Conservation (phyloP, 1,140 invertebrate species). For the Papilio aristodemus region DNA sequence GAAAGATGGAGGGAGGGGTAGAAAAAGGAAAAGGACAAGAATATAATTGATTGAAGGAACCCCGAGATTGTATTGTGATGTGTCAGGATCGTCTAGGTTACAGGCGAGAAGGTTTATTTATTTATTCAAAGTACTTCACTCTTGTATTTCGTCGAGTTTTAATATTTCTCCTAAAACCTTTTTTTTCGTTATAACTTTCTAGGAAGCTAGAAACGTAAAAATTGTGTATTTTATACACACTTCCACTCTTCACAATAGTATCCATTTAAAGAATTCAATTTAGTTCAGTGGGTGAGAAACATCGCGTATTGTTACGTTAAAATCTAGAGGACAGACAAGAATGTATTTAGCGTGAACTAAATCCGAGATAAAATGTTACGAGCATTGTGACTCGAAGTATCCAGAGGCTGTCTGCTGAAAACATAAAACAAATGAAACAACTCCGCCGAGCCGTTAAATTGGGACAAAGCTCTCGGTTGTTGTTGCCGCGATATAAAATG, state of each 20-base stretch:
- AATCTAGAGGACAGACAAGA: conserved; percentile 1
- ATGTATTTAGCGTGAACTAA: conserved; percentile 19
- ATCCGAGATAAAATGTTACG: conserved; percentile 8
- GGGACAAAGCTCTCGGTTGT: conserved; percentile 24
- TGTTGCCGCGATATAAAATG: conserved; percentile 3
- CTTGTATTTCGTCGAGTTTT: too few species aligned
- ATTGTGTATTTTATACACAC: neutral
- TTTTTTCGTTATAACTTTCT: too few species aligned
- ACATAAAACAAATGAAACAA: conserved; percentile 27
- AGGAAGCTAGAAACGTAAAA: too few species aligned
- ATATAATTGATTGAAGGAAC: too few species aligned
- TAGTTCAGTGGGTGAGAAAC: neutral
- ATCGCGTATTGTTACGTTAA: neutral
- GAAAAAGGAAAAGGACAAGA: neutral
- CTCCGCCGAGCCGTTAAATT: conserved; percentile 19
- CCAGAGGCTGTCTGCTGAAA: neutral
- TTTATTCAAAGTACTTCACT: too few species aligned
- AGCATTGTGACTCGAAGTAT: conserved; percentile 5
- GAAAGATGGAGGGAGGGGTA: neutral
- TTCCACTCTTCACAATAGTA: neutral
- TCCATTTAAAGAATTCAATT: neutral
- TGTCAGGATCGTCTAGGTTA: too few species aligned
- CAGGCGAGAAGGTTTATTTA: too few species aligned
- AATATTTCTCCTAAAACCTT: too few species aligned
- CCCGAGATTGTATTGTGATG: too few species aligned